Percentiles rank a stretch among this genome's conserved stretches.
These are phyloP conservation scores for Lymantria monacha DNA, from an alignment of 2,888 invertebrate species.

Conservation along the genomic window DNA sequence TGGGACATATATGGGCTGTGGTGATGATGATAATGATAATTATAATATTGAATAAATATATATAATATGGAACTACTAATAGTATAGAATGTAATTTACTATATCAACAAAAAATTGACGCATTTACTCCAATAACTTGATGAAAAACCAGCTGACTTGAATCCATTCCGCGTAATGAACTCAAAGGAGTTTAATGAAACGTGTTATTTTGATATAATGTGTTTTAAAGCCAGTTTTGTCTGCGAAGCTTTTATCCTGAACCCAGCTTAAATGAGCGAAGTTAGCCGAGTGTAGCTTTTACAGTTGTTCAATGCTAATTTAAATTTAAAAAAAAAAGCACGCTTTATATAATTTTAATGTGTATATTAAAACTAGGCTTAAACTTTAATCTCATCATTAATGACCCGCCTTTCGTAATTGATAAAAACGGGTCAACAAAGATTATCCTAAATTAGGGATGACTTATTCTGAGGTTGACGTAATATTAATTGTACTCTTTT, in stretches of 20 bases:
- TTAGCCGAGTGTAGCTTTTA: conserved; percentile 4
- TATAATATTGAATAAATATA: too few relatives aligned
- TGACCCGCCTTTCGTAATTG: too few relatives aligned
- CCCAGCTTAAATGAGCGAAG: not conserved
- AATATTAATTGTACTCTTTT: too few relatives aligned
- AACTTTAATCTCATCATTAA: too few relatives aligned
- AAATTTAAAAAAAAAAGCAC: conserved; percentile 31
- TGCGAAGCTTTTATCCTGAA: not conserved
- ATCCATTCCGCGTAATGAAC: not conserved
- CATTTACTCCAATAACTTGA: not conserved
- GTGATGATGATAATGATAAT: too few relatives aligned
- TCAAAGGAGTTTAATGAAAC: not conserved
- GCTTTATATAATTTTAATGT: too few relatives aligned
- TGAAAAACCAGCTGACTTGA: conserved; percentile 1
- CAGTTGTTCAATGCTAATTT: not conserved
- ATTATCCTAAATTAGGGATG: too few relatives aligned
- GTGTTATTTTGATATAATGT: not conserved
- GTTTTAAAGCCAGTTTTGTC: not conserved
- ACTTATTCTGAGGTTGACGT: too few relatives aligned
- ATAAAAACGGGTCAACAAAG: too few relatives aligned
- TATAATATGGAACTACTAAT: too few relatives aligned
- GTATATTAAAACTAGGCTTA: too few relatives aligned
- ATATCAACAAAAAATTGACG: not conserved
- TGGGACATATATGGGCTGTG: too few relatives aligned
- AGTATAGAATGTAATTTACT: conserved; percentile 27